phyloP scores from a whole-genome alignment of 2,113 vertebrate genomes.

The Dinomys branickii region DNA sequence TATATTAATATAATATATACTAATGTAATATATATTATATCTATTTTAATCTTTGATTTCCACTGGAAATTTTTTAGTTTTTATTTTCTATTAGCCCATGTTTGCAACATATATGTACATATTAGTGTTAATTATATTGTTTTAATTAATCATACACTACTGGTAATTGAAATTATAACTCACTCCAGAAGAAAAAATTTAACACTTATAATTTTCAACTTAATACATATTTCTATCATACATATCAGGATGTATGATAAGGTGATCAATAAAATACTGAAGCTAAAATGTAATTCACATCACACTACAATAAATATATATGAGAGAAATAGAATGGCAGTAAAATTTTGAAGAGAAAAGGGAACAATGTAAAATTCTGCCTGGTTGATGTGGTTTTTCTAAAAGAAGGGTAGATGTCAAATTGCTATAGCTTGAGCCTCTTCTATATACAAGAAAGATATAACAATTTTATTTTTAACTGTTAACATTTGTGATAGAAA shows the following conservation, averaged over 20 bases:
- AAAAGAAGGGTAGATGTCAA: not conserved
- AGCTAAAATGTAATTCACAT: not conserved
- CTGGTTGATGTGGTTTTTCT: not conserved
- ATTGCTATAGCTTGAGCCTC: not conserved
- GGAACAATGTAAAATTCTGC: constrained; percentile 28
- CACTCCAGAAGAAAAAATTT: not conserved
- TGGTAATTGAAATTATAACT: not conserved
- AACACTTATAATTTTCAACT: not conserved
- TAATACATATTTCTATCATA: not conserved
- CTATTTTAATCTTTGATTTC: too few relatives aligned
- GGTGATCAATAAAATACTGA: not conserved
- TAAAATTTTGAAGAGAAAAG: not conserved
- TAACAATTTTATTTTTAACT: not conserved
- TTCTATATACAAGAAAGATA: not conserved
- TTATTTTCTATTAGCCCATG: too few relatives aligned
- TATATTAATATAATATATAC: too few relatives aligned
- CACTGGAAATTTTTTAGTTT: too few relatives aligned
- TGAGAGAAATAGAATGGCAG: not conserved
- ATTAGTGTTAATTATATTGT: not conserved
- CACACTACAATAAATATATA: not conserved
- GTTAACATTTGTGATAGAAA: not conserved
- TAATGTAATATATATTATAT: too few relatives aligned
- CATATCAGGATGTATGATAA: not conserved
- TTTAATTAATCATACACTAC: not conserved
- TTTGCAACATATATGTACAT: too few relatives aligned